A percentile compares a stretch with the other conserved stretches of the same genome.
Conservation (phyloP, 2,113 vertebrate genomes). For the Piaya cayana region DNA sequence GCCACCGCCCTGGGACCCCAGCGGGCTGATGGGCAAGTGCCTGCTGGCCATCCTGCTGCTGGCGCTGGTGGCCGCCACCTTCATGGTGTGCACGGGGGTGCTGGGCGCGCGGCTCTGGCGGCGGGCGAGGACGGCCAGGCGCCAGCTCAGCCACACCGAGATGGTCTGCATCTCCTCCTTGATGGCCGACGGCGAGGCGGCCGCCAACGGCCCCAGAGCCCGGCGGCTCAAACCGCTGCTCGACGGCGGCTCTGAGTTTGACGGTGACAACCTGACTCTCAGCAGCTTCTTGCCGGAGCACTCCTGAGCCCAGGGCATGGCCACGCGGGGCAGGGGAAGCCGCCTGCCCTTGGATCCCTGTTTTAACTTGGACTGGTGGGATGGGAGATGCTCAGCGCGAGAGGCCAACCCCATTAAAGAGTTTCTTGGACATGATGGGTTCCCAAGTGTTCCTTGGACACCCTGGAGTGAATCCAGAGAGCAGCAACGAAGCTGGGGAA, state of each 20-base stretch:
- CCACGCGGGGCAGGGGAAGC: no score
- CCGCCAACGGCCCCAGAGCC: not conserved
- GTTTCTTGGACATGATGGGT: not conserved
- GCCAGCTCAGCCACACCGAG: conserved; percentile 73
- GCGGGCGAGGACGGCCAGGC: conserved; percentile 49
- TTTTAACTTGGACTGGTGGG: rapidly evolving
- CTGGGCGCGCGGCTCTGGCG: conserved; percentile 81
- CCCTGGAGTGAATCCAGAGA: no score
- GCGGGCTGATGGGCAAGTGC: conserved; percentile 66
- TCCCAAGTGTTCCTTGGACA: no score
- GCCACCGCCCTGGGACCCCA: not conserved
- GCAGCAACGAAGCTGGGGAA: no score
- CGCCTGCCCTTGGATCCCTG: no score
- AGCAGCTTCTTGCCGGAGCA: conserved; percentile 89
- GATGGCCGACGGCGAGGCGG: conserved; percentile 69
- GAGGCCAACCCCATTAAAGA: not conserved
- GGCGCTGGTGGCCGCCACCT: conserved; percentile 78
- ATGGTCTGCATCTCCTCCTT: conserved; percentile 90
- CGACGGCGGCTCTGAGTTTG: conserved; percentile 43
- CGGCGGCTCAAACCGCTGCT: conserved; percentile 42
- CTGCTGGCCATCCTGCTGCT: conserved; percentile 82
- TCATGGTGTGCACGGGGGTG: conserved; percentile 81
- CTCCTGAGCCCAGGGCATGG: rapidly evolving
- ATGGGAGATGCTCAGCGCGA: not conserved
- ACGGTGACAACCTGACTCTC: conserved; percentile 84